phyloP scores from a whole-genome alignment of 2,113 vertebrate genomes.

The Pseudorectes ferrugineus region DNA sequence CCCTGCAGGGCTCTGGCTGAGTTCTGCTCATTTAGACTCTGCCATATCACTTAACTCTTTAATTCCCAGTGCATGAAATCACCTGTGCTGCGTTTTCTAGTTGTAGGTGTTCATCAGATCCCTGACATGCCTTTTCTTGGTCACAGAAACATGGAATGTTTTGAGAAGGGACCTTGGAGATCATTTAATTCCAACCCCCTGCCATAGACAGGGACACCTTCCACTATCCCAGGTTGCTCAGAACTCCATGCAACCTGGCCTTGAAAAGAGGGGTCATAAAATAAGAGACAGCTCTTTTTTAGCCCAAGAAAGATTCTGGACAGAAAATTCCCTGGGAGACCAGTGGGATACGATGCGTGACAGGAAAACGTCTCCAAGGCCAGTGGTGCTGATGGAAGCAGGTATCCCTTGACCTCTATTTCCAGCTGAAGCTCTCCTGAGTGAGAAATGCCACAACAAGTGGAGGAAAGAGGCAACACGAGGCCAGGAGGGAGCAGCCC shows the following conservation, averaged over 20 bases:
- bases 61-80: neutral
- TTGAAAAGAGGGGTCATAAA: neutral
- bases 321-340: neutral
- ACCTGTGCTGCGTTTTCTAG: neutral
- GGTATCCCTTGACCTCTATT: neutral
- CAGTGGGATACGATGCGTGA: rapidly evolving
- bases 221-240: neutral
- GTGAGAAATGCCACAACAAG: neutral
- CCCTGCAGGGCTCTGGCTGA: neutral
- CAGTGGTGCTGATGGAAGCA: neutral
- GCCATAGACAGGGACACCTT: neutral
- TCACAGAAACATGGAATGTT: neutral
- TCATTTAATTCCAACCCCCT: neutral
- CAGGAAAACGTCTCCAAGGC: neutral
- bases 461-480: neutral
- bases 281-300: neutral
- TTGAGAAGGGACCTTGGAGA: neutral
- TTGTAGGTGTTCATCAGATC: neutral
- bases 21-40: neutral
- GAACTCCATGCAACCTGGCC: neutral
- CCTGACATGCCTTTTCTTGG: neutral
- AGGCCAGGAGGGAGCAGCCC: neutral
- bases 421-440: neutral
- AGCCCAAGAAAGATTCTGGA: neutral
- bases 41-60: neutral